A percentile compares a stretch with the other conserved stretches of the same genome.
phyloP scores from a whole-genome alignment of 2,113 vertebrate genomes.

The Orcinus orca region DNA sequence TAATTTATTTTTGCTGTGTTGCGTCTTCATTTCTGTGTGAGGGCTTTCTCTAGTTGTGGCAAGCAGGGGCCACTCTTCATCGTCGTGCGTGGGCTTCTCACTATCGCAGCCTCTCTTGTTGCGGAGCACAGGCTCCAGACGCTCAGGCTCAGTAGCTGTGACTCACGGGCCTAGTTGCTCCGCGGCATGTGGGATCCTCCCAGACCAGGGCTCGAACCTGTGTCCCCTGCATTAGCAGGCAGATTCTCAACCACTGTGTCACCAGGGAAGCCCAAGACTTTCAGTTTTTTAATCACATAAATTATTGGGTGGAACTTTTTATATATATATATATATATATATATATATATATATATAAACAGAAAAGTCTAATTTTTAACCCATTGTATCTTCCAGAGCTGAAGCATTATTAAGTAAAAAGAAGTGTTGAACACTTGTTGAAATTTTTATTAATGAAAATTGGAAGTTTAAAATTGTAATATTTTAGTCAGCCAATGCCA shows the following conservation, averaged over 20 bases:
- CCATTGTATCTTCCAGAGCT: background rate
- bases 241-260: too few species aligned
- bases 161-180: too few species aligned
- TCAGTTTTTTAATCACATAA: background rate
- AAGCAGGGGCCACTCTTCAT: too few species aligned
- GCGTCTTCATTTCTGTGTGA: too few species aligned
- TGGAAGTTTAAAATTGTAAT: background rate
- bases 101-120: rapidly evolving
- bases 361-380: constrained; percentile 21
- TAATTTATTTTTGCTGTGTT: too few species aligned
- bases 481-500: background rate
- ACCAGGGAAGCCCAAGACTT: background rate
- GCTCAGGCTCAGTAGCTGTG: too few species aligned
- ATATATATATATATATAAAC: background rate
- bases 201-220: too few species aligned
- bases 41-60: too few species aligned
- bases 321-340: background rate
- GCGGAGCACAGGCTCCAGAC: too few species aligned
- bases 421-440: constrained; percentile 20
- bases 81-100: too few species aligned
- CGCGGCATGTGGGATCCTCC: too few species aligned
- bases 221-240: too few species aligned
- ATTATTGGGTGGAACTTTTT: background rate
- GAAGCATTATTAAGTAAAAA: background rate
- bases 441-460: constrained; percentile 35